A percentile compares a stretch with the other conserved stretches of the same genome.
Evolutionary conservation across 2,797 vertebrate species (phyloP).

Genomic region (Apogon hyalosoma): DNA sequence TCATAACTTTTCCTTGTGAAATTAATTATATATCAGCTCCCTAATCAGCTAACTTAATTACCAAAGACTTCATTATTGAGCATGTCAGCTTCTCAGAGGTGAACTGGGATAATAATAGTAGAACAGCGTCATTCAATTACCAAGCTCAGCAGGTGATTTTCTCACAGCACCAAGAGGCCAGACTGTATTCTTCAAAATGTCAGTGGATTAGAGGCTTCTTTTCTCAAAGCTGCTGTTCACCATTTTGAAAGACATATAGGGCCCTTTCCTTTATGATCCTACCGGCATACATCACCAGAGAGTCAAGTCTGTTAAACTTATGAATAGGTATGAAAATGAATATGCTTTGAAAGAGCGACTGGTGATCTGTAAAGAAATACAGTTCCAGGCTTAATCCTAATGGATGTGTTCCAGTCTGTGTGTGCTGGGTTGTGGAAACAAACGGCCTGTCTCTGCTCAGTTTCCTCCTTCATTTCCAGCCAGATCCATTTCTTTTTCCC

Average conservation of each 20-base stretch:
- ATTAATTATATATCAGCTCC: slow-evolving; percentile 70
- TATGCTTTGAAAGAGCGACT: slow-evolving; percentile 46
- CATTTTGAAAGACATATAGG: slow-evolving; percentile 12
- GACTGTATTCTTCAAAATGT: slow-evolving; percentile 53
- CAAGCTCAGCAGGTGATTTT: slow-evolving; percentile 62
- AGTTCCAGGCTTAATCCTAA: slow-evolving; percentile 49
- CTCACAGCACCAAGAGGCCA: slow-evolving; percentile 44
- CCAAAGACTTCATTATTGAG: slow-evolving; percentile 69
- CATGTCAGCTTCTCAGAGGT: slow-evolving; percentile 58
- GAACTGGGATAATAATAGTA: slow-evolving; percentile 69
- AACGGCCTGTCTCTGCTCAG: slow-evolving; percentile 53
- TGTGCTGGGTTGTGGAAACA: slow-evolving; percentile 62
- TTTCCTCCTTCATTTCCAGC: slow-evolving; percentile 70
- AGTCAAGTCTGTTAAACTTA: slow-evolving; percentile 32
- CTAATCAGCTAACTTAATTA: slow-evolving; percentile 75
- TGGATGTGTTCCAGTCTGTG: slow-evolving; percentile 58
- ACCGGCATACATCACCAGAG: slow-evolving; percentile 16
- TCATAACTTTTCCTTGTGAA: slow-evolving; percentile 47
- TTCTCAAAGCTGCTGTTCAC: slow-evolving; percentile 36
- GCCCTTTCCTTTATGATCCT: slow-evolving; percentile 17
- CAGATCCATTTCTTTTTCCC: slow-evolving; percentile 76
- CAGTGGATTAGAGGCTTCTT: slow-evolving; percentile 37
- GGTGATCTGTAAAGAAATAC: slow-evolving; percentile 44
- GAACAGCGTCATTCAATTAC: slow-evolving; percentile 65
- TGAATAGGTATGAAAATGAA: slow-evolving; percentile 37